phyloP scores from a whole-genome alignment of 2,797 vertebrate genomes.

The Megaceryle alcyon region DNA sequence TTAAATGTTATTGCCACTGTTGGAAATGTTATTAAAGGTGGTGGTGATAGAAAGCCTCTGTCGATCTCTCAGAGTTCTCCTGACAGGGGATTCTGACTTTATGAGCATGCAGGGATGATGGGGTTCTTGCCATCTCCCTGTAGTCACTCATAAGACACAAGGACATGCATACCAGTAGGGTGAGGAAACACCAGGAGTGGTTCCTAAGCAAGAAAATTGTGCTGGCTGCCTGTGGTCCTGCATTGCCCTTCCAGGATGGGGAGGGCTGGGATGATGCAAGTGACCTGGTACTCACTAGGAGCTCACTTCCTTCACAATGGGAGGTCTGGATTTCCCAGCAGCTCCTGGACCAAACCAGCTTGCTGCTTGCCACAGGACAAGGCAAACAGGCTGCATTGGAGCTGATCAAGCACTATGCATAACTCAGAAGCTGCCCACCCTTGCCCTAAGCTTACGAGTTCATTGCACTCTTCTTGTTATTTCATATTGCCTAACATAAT shows the following conservation, averaged over 20 bases:
- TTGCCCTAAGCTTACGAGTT: background rate
- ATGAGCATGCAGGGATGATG: background rate
- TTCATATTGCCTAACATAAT: background rate
- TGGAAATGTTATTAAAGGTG: background rate
- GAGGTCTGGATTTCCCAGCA: background rate
- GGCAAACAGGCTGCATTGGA: background rate
- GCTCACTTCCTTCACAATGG: background rate
- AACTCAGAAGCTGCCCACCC: background rate
- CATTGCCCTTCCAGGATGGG: background rate
- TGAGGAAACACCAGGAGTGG: background rate
- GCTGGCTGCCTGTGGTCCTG: background rate
- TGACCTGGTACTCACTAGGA: background rate
- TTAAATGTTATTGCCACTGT: background rate
- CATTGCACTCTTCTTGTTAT: background rate
- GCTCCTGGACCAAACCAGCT: background rate
- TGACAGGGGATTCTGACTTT: background rate
- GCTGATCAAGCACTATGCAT: background rate
- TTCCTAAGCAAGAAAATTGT: background rate
- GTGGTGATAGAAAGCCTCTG: background rate
- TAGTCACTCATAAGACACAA: background rate
- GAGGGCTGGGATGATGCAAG: background rate
- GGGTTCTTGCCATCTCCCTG: background rate
- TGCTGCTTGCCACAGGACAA: background rate
- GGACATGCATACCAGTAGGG: background rate
- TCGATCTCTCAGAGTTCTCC: background rate